Base-by-base conservation (phyloP, 53 echinoderm and acorn worm genomes). In the Stichopus horrens region DNA sequence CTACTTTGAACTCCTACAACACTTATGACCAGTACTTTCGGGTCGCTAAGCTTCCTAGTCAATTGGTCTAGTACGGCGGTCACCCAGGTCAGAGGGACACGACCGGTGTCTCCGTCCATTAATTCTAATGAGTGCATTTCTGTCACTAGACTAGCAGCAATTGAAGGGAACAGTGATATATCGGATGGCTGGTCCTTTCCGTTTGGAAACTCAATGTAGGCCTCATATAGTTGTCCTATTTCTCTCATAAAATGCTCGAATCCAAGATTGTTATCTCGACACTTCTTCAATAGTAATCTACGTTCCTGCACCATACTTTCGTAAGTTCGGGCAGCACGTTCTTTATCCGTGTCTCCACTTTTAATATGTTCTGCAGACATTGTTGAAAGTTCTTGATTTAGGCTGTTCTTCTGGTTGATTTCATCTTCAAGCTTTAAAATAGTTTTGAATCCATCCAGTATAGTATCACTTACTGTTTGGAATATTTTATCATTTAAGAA, bases 51-150 rank as follows among this genome's bases (percentile, higher is more conserved):
- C 8, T 52, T 19, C n/a, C 19, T 19, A 5, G 83, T 19, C n/a
- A 82, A 16, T 5, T 20, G 6, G 55, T 51, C 21, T 10, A 84
- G 66, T 0, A 84, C 84, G 37, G 21, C 8, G 9, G 66, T 84
- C 5, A 84, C 66, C 84, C 84, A 84, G 0, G 52, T 66, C 3
- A 84, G 51, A 22, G 84, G 84, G n/a, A 84, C 66, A 21, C 84
- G 57, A 10, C 84, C 84, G 14, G 84, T 65, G 22, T 84, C 84
- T 8, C 84, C 84, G 22, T 84, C 84, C 67, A 84, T 66, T 23
- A 84, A 16, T 63, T 84, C 84, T 9, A 84, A 51, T 5, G 84
- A 60, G 13, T 84, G 52, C 66, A 22, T 18, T 5, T 65, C 52
- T 5, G 7, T 58, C 3, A 84, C 19, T 9, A 84, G 14, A 8